Conservation (phyloP, 2,797 vertebrate species). For the Rhincodon typus region DNA sequence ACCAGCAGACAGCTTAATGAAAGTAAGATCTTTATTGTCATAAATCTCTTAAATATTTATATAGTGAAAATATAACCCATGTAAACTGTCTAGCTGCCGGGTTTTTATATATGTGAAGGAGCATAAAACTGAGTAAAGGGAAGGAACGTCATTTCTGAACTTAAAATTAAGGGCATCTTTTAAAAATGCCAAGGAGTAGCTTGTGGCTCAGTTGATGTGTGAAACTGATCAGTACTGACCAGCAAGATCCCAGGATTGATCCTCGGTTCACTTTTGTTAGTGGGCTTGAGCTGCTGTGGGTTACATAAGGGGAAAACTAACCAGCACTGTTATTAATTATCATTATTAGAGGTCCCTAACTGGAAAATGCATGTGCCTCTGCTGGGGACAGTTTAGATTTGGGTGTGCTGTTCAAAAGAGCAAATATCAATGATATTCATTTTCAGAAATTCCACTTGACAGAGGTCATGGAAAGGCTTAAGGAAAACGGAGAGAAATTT, state of each 20-base stretch:
- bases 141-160: neutral
- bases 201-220: neutral
- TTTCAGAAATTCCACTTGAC: neutral
- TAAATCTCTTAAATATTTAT: neutral
- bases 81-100: slow-evolving; percentile 4
- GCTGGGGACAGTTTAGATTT: neutral
- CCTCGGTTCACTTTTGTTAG: neutral
- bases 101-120: slow-evolving; percentile 45
- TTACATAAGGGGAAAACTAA: neutral
- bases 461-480: neutral
- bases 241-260: neutral
- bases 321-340: neutral
- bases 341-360: neutral
- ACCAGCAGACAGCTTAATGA: slow-evolving; percentile 1
- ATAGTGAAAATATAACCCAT: neutral
- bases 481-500: neutral
- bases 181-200: neutral
- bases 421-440: neutral
- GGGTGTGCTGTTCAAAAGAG: neutral
- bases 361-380: neutral
- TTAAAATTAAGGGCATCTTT: neutral
- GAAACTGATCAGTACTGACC: neutral
- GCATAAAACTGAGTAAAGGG: neutral
- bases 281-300: neutral
- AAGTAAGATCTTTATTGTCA: slow-evolving; percentile 40